A percentile compares a stretch with the other conserved stretches of the same genome.
These are phyloP conservation scores for Aphelenchoides fujianensis DNA, from an alignment of 1,140 invertebrate genomes.

Conservation along the genomic window DNA sequence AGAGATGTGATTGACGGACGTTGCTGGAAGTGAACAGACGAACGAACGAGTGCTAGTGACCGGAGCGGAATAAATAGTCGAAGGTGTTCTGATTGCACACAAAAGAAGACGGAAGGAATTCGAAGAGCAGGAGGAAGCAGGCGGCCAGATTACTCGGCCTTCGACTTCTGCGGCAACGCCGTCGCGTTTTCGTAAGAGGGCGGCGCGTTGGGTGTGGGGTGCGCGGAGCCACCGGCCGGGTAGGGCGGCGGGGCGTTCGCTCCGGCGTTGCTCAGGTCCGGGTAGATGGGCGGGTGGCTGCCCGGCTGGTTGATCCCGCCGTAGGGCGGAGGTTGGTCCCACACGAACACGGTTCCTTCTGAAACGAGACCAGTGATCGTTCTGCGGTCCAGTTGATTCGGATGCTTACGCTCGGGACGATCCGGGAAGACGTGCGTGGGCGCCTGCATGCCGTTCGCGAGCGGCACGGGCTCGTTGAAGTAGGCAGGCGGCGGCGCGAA, in stretches of 20 bases:
- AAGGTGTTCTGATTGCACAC: too few species aligned
- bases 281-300: conserved; percentile 10
- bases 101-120: too few species aligned
- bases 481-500: conserved; percentile 43
- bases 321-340: conserved; percentile 49
- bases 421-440: conserved; percentile 48
- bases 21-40: too few species aligned
- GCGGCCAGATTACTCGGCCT: conserved; percentile 18
- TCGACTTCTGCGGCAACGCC: conserved; percentile 30
- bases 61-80: too few species aligned
- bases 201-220: conserved; percentile 15
- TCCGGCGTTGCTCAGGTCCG: conserved; percentile 10
- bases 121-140: too few species aligned
- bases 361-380: conserved; percentile 7
- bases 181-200: conserved; percentile 36
- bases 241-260: conserved; percentile 36
- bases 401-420: conserved; percentile 34
- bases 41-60: too few species aligned
- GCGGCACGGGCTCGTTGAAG: conserved; percentile 29
- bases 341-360: conserved; percentile 49
- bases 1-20: too few species aligned
- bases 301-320: conserved; percentile 31
- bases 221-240: conserved; percentile 24
- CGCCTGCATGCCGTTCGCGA: conserved; percentile 44
- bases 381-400: neutral